Base-by-base conservation (phyloP, 2,113 vertebrate species). In the Chaetorhynchus papuensis region DNA sequence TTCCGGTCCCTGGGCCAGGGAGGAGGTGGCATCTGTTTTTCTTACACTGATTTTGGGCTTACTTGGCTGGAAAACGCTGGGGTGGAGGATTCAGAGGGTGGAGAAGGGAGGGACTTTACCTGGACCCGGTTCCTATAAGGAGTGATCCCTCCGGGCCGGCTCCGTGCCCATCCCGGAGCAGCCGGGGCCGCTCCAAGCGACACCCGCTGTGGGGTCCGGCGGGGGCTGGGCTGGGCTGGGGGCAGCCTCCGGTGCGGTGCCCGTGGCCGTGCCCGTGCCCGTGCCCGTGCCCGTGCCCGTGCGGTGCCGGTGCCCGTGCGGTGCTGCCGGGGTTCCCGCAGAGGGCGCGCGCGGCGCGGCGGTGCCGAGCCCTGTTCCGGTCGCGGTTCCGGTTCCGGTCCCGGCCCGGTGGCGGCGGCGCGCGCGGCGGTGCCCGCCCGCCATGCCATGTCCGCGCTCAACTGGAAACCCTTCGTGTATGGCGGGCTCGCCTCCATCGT, bases 391-490 rank as follows among this genome's bases (percentile, higher is more conserved):
- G 54, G 53, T 70, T 10, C n/a, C 69, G 47, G 26, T 76, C 44
- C 44, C 37, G 49, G 56, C 41, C 39, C 84, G 64, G 75, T 87
- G 56, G 65, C 56, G 82, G 81, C 81, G 72, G 80, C 37, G 31
- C 56, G 80, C 45, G 45, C 66, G 80, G 83, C 47, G 74, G 84
- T 79, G 84, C 7, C 74, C 64, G 56, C 84, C 54, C 60, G 97
- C 93, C 96, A 98, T 94, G 98, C 98, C 92, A 99, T 99, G 99
- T 96, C 97, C 97, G 98, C 95, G 96, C 96, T 99, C 90, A 99
- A 98, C 97, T 99, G 99, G 99, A 99, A 99, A 97, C 99, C 99
- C 74, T 99, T 99, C 97, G 98, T 99, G 83, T 99, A 99, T 91
- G 99, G 99, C 93, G 99, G 99, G 93, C 98, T 99, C 98, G 99